Base-by-base conservation (phyloP, 2,113 vertebrate genomes). In the Coregonus clupeaformis region DNA sequence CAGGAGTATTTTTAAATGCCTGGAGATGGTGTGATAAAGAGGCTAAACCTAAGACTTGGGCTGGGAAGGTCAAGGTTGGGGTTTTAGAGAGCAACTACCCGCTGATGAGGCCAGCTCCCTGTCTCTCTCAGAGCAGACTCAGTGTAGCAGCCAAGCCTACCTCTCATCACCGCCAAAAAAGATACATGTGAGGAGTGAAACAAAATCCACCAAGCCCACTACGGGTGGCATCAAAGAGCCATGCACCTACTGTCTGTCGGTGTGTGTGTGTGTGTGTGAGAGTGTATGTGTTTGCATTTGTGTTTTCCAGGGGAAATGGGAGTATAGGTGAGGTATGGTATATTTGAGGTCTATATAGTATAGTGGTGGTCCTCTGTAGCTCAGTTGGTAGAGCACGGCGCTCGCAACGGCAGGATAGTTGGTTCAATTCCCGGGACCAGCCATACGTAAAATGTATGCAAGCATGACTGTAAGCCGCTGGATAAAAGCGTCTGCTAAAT, bases 1-100 rank as follows among this genome's bases (percentile, higher is more conserved):
- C 90, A 91, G 91, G 91, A 93, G 91, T 91, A 92, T 93, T 94
- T 94, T 93, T 93, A 93, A 94, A 93, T 91, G 93, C 90, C 91
- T 93, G 89, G 86, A 94, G 93, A 94, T 94, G 84, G 88, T 22
- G 69, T 69, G 93, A 94, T 94, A 94, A 87, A 90, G 77, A 63
- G 82, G 89, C 89, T 93, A 93, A 94, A 93, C 91, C 91, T 92
- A 86, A 88, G 90, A 80, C 84, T 80, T 77, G 82, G 89, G 81
- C 77, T 29, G 57, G 86, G 89, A 90, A 93, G 93, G 93, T 93
- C 93, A 93, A 92, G 90, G 91, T 92, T 76, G 69, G 30, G 78
- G 83, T 86, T 90, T 85, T 75, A 72, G 88, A 82, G 86, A 84
- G 80, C 89, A 83, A 87, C 82, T 85, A 85, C 82, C 86, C 69